These are phyloP conservation scores for Theristicus caerulescens DNA, from an alignment of 2,113 vertebrate species.

Conservation along the genomic window DNA sequence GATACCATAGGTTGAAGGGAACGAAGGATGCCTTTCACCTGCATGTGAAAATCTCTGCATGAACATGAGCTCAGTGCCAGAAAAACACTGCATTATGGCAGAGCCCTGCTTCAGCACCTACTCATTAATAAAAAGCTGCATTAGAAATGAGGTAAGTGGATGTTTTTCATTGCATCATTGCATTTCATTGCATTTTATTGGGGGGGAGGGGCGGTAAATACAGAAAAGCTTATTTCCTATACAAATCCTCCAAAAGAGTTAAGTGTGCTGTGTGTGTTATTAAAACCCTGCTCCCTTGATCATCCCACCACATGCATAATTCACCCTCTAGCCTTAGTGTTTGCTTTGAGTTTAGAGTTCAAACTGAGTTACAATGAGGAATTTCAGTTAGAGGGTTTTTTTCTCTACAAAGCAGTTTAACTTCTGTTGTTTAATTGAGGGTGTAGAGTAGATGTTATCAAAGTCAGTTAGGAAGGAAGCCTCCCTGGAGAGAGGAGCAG, in stretches of 20 bases:
- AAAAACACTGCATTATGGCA: neutral
- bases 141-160: neutral
- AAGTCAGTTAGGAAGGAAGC: neutral
- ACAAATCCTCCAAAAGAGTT: neutral
- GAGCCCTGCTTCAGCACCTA: neutral
- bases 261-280: neutral
- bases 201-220: neutral
- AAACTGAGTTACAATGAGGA: neutral
- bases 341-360: neutral
- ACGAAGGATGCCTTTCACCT: neutral
- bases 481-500: neutral
- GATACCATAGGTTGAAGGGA: neutral
- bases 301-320: neutral
- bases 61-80: neutral
- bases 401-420: neutral
- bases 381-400: neutral
- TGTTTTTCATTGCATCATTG: neutral
- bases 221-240: neutral
- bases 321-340: neutral
- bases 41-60: neutral
- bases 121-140: neutral
- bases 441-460: neutral
- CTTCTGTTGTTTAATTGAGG: neutral
- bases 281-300: neutral
- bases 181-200: neutral